These are phyloP conservation scores for Spea bombifrons DNA, from an alignment of 2,113 vertebrate species.

Conservation along the genomic window DNA sequence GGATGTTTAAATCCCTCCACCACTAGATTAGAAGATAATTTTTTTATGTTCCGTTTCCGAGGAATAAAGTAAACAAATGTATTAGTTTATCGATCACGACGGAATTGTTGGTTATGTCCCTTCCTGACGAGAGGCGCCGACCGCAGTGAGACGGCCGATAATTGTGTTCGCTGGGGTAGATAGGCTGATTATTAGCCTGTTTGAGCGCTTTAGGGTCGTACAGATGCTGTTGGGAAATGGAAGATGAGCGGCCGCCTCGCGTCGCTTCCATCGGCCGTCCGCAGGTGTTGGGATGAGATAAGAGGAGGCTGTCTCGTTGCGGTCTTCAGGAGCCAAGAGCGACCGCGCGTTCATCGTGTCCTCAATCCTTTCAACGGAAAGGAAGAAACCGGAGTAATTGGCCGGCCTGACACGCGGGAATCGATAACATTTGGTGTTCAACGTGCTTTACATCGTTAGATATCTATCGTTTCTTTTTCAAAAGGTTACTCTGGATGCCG, in stretches of 20 bases:
- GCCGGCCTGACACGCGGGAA: too few species aligned
- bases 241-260: constrained; percentile 64
- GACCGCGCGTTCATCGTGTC: too few species aligned
- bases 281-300: constrained; percentile 66
- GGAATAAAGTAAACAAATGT: too few species aligned
- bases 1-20: too few species aligned
- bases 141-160: constrained; percentile 66
- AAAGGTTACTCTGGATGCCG: too few species aligned
- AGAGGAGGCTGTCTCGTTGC: constrained; percentile 60
- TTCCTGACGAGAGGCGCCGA: constrained; percentile 60
- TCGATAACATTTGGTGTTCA: too few species aligned
- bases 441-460: too few species aligned
- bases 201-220: constrained; percentile 57
- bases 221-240: constrained; percentile 62
- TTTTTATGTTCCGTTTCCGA: too few species aligned
- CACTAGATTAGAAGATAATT: too few species aligned
- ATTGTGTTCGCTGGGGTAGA: constrained; percentile 66
- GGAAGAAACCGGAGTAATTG: too few species aligned
- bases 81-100: neutral
- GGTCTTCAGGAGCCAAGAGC: constrained; percentile 8
- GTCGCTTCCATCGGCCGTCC: constrained; percentile 60
- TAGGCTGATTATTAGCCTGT: constrained; percentile 58
- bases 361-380: too few species aligned
- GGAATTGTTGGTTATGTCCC: constrained; percentile 60
- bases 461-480: too few species aligned